Evolutionary conservation across 2,797 vertebrate species (phyloP).

Genomic region (Sardinella longiceps): DNA sequence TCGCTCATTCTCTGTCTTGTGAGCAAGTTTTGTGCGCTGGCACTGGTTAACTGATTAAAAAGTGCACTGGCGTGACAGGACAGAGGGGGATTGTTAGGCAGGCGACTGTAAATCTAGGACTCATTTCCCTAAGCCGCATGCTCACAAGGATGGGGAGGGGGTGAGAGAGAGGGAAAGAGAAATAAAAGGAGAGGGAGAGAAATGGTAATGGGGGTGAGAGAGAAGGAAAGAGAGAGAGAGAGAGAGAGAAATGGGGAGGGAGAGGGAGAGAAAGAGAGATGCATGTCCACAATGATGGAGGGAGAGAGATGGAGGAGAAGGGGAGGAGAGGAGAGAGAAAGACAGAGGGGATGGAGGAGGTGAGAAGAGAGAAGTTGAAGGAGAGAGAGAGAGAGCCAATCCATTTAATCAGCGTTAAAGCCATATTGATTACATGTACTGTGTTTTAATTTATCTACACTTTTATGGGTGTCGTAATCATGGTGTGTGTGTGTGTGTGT

Average conservation of each 20-base stretch:
- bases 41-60: slow-evolving; percentile 32
- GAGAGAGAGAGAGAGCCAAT: background rate
- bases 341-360: no score
- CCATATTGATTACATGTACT: slow-evolving; percentile 28
- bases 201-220: background rate
- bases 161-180: background rate
- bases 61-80: background rate
- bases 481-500: background rate
- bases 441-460: slow-evolving; percentile 1
- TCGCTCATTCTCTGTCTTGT: no score
- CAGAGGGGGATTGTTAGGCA: slow-evolving; percentile 2
- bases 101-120: slow-evolving; percentile 17
- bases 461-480: background rate
- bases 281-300: no score
- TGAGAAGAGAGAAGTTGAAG: no score
- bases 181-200: background rate
- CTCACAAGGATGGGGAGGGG: background rate
- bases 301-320: no score
- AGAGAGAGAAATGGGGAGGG: no score
- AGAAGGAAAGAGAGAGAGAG: no score
- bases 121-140: slow-evolving; percentile 30
- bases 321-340: no score
- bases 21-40: background rate
- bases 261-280: no score
- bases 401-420: slow-evolving; percentile 27